These are phyloP conservation scores for Vulpes ferrilata DNA, from an alignment of 2,113 vertebrate species.

Conservation along the genomic window DNA sequence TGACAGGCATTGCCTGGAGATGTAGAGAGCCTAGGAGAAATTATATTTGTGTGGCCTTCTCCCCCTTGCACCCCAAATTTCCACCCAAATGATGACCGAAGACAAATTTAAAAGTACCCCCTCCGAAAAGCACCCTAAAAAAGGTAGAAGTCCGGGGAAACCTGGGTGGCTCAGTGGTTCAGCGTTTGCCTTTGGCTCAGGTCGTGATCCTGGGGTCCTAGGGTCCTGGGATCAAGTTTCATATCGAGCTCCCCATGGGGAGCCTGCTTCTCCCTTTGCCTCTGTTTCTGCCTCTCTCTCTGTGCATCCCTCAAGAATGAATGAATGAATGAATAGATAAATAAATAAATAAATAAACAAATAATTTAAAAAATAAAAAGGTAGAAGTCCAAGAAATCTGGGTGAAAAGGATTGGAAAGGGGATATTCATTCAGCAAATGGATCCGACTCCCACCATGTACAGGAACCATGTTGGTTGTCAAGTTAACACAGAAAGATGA, in stretches of 20 bases:
- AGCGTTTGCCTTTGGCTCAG: no score
- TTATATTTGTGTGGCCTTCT: background rate
- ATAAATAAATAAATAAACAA: no score
- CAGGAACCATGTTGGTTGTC: background rate
- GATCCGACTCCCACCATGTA: background rate
- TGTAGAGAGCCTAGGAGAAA: background rate
- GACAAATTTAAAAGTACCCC: background rate
- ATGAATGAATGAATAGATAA: no score
- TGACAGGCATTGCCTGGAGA: background rate
- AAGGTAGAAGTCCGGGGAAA: background rate
- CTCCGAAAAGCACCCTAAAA: background rate
- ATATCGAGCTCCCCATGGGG: no score
- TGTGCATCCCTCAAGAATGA: no score
- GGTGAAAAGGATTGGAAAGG: background rate
- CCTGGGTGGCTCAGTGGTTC: background rate
- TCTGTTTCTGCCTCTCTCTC: no score
- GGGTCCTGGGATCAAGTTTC: no score
- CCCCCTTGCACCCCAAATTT: background rate
- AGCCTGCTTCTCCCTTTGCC: no score
- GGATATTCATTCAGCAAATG: background rate
- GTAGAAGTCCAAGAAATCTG: background rate
- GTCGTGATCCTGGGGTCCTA: no score
- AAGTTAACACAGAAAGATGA: background rate
- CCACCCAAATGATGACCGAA: slow-evolving; percentile 18
- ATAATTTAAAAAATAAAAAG: no score